Percentiles rank a stretch among this genome's conserved stretches.
These are phyloP conservation scores for Drosophila pseudoananassae DNA, from an alignment of 1,140 invertebrate species.

Conservation along the genomic window DNA sequence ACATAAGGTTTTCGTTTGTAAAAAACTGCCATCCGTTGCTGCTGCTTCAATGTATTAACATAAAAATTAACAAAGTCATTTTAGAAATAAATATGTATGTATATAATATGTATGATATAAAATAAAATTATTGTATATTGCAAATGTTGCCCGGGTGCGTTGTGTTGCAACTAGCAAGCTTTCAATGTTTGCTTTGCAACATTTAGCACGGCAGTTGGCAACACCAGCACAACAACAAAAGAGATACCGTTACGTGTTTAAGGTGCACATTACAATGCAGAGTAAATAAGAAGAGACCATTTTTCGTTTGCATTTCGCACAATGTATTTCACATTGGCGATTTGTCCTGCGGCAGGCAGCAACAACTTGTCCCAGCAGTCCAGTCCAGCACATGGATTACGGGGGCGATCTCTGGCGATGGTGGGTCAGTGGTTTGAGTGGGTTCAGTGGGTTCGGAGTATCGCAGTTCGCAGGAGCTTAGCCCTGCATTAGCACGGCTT, in stretches of 20 bases:
- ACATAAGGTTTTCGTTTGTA: constrained; percentile 29
- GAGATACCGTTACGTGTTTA: constrained; percentile 79
- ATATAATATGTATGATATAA: constrained; percentile 45
- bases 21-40: constrained; percentile 54
- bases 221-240: constrained; percentile 79
- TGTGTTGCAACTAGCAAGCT: constrained; percentile 18
- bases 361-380: background rate
- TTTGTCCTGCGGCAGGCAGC: constrained; percentile 30
- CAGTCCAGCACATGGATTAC: background rate
- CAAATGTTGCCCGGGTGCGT: constrained; percentile 79
- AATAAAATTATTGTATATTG: constrained; percentile 74
- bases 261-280: constrained; percentile 72
- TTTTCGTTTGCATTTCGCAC: constrained; percentile 57
- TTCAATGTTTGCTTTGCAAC: constrained; percentile 35
- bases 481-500: constrained; percentile 58
- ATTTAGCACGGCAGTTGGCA: constrained; percentile 79
- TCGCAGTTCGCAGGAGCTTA: constrained; percentile 16
- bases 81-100: constrained; percentile 79
- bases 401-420: constrained; percentile 1
- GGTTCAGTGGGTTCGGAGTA: background rate
- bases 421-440: constrained; percentile 4
- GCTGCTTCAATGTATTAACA: constrained; percentile 53
- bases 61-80: constrained; percentile 80
- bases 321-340: constrained; percentile 29
- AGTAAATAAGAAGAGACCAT: constrained; percentile 81